Conservation (phyloP, 2,888 invertebrate species). For the Protophormia terraenovae region DNA sequence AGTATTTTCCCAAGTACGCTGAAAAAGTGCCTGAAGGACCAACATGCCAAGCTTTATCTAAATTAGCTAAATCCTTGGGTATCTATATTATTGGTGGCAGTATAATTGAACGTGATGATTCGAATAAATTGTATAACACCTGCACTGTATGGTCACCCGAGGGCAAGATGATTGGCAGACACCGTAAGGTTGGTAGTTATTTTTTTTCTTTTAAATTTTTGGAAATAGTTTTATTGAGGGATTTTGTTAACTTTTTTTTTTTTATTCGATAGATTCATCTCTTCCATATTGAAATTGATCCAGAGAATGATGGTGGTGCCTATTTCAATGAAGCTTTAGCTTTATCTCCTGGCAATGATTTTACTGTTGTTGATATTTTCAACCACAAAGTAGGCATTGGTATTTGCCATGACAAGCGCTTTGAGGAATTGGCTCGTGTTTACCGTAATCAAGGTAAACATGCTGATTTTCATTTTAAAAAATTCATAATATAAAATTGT, state of each 20-base stretch:
- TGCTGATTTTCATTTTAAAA: background rate
- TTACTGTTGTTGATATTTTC: conserved; percentile 88
- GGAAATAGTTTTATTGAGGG: too few relatives aligned
- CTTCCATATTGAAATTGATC: conserved; percentile 91
- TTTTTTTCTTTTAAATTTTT: too few relatives aligned
- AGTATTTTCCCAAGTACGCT: conserved; percentile 90
- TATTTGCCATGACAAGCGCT: conserved; percentile 97
- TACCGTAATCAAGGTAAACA: conserved; percentile 84
- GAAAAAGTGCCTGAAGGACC: conserved; percentile 92
- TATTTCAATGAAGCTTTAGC: conserved; percentile 94
- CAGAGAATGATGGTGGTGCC: conserved; percentile 88
- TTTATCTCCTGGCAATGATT: conserved; percentile 88
- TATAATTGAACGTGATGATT: conserved; percentile 89
- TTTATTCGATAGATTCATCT: conserved; percentile 88
- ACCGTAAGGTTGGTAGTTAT: conserved; percentile 87
- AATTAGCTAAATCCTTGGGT: conserved; percentile 88
- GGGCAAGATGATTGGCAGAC: conserved; percentile 90
- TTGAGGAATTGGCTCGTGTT: conserved; percentile 91
- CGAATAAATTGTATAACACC: conserved; percentile 89
- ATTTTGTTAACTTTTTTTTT: background rate
- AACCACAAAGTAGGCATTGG: conserved; percentile 91
- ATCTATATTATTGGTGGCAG: conserved; percentile 94
- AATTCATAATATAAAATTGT: too few relatives aligned
- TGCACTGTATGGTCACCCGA: conserved; percentile 91
- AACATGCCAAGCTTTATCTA: conserved; percentile 87